These are phyloP conservation scores for Tetragnatha montana DNA, from an alignment of 2,888 invertebrate species.

Conservation along the genomic window DNA sequence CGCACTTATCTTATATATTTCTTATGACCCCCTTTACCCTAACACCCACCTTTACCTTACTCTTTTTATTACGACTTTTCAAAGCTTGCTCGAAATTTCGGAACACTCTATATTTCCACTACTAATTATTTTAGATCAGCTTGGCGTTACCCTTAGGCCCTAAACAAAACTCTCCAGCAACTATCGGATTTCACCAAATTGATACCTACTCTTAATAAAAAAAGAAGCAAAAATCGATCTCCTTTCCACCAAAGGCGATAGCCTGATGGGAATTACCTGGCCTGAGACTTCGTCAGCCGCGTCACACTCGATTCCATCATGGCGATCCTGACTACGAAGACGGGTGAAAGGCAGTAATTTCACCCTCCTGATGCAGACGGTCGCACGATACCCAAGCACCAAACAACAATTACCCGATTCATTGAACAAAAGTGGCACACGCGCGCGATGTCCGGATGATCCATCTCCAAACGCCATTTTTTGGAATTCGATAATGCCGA, in stretches of 20 bases:
- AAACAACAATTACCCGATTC: constrained; percentile 35
- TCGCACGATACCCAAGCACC: constrained; percentile 34
- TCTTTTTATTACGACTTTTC: too few relatives aligned
- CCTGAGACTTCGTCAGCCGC: background rate
- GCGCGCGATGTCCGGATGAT: background rate
- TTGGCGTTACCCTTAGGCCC: too few relatives aligned
- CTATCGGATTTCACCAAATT: too few relatives aligned
- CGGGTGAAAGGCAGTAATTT: constrained; percentile 17
- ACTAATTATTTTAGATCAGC: too few relatives aligned
- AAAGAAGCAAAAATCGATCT: too few relatives aligned
- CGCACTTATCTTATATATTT: too few relatives aligned
- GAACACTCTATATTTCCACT: too few relatives aligned
- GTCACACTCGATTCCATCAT: constrained; percentile 12
- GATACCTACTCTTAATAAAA: too few relatives aligned
- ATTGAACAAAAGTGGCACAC: constrained; percentile 13
- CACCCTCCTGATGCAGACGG: background rate
- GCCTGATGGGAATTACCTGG: constrained; percentile 10
- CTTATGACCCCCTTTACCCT: too few relatives aligned
- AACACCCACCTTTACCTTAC: too few relatives aligned
- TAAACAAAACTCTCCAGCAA: too few relatives aligned
- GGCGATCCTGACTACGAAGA: background rate
- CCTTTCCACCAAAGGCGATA: background rate
- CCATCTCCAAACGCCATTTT: constrained; percentile 15
- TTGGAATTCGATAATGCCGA: constrained; percentile 1
- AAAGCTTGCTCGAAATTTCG: too few relatives aligned